phyloP scores from a whole-genome alignment of 2,888 invertebrate genomes.

The Halocaridina rubra region DNA sequence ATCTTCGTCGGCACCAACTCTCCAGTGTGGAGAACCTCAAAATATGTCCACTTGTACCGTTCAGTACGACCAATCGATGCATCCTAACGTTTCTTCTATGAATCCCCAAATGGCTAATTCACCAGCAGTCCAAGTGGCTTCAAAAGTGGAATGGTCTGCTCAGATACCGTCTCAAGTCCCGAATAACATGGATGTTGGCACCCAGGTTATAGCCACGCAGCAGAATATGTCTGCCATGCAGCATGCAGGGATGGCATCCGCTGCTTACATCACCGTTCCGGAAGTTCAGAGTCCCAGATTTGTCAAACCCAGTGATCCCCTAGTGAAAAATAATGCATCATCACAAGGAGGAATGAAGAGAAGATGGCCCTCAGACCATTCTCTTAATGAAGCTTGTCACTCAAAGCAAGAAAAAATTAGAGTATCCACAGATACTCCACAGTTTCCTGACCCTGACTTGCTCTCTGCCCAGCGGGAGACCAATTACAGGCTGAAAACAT shows the following conservation, averaged over 20 bases:
- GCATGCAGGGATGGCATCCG: not conserved
- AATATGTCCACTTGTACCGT: not conserved
- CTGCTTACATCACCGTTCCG: not conserved
- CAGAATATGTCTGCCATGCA: not conserved
- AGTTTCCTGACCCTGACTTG: constrained; percentile 10
- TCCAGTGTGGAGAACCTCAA: not conserved
- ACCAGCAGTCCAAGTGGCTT: not conserved
- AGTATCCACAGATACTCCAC: not conserved
- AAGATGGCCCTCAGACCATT: not conserved
- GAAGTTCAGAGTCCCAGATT: not conserved
- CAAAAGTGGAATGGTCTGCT: not conserved
- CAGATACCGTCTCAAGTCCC: not conserved
- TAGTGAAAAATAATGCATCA: not conserved
- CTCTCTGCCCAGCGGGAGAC: constrained; percentile 30
- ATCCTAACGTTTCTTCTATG: not conserved
- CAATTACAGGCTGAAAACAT: constrained; percentile 24
- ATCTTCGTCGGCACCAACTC: not conserved
- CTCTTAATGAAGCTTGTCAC: not conserved
- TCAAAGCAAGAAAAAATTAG: constrained; percentile 16
- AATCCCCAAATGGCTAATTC: not conserved
- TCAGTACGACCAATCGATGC: not conserved
- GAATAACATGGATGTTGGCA: not conserved
- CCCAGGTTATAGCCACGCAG: not conserved
- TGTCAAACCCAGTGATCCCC: not conserved
- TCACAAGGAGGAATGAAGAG: not conserved